Conservation (phyloP, 2,113 vertebrate genomes). For the Oncorhynchus kisutch region DNA sequence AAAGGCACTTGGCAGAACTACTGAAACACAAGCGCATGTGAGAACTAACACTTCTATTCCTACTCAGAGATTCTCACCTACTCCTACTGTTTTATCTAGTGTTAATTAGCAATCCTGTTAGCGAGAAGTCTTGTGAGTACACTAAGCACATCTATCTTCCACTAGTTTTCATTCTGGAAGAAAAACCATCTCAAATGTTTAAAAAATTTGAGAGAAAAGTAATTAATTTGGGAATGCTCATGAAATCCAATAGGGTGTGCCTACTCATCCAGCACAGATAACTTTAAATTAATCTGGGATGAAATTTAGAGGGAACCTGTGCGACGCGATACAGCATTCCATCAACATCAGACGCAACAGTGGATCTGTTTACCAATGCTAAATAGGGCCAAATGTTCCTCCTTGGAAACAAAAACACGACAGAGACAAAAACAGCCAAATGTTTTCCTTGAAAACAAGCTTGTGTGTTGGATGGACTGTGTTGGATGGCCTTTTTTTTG, state of each 20-base stretch:
- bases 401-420: constrained; percentile 11
- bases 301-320: constrained; percentile 46
- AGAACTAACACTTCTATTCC: constrained; percentile 74
- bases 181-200: constrained; percentile 51
- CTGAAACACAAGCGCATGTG: constrained; percentile 25
- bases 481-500: no score
- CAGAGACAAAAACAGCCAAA: no score
- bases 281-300: constrained; percentile 45
- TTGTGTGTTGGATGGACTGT: neutral
- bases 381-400: constrained; percentile 14
- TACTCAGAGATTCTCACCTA: constrained; percentile 70
- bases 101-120: constrained; percentile 74
- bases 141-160: constrained; percentile 51
- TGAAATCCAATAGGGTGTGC: constrained; percentile 41
- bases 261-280: constrained; percentile 29
- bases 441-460: no score
- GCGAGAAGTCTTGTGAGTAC: constrained; percentile 57
- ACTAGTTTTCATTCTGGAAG: constrained; percentile 40
- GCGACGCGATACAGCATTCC: constrained; percentile 34
- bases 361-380: constrained; percentile 36
- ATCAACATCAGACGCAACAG: constrained; percentile 38
- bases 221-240: constrained; percentile 48
- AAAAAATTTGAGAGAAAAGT: constrained; percentile 46
- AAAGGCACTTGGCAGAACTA: no score
- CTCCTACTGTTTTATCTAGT: constrained; percentile 55